phyloP scores from a whole-genome alignment of 2,888 invertebrate species.

The Limnephilus marmoratus region DNA sequence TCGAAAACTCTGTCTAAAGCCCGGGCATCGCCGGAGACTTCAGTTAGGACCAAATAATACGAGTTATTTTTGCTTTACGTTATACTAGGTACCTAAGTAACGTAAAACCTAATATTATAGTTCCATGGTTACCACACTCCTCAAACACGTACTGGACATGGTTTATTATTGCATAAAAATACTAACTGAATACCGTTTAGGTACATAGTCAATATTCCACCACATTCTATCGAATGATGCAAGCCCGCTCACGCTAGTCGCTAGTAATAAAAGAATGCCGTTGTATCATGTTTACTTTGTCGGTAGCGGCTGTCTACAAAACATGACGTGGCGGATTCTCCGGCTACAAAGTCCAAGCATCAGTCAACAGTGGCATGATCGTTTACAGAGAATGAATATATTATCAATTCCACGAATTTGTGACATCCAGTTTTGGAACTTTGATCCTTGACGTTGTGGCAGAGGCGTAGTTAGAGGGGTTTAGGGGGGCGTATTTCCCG shows the following conservation, averaged over 20 bases:
- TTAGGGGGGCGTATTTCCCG: no score
- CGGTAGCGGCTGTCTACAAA: background rate
- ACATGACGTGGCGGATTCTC: constrained; percentile 24
- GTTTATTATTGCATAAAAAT: no score
- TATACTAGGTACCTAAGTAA: no score
- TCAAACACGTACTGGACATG: no score
- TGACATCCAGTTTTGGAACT: background rate
- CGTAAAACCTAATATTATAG: no score
- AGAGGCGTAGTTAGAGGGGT: no score
- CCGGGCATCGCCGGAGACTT: no score
- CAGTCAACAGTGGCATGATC: background rate
- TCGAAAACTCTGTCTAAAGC: no score
- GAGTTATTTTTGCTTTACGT: no score
- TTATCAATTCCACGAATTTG: background rate
- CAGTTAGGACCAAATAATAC: no score
- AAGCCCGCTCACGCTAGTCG: background rate
- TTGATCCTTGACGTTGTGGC: background rate
- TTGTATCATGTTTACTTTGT: background rate
- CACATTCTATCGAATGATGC: background rate
- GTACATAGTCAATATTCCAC: background rate
- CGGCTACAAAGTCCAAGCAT: constrained; percentile 11
- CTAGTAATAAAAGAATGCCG: background rate
- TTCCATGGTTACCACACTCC: no score
- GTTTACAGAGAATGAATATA: background rate
- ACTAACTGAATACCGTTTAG: no score